Evolutionary conservation across 2,797 vertebrate species (phyloP).

Genomic region (Sternarchorhynchus goeldii): DNA sequence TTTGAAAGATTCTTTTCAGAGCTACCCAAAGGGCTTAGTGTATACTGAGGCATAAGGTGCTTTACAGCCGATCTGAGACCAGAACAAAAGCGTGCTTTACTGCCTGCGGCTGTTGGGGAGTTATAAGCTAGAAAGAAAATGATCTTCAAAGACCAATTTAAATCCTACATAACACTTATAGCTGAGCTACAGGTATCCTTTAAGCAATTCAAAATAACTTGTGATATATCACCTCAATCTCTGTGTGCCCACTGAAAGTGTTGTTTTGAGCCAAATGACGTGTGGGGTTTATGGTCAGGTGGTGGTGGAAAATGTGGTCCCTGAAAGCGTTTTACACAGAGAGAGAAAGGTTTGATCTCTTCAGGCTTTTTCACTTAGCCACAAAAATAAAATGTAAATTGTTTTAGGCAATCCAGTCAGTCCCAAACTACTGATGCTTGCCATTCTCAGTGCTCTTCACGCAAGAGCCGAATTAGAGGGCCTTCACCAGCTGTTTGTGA

Average conservation of each 20-base stretch:
- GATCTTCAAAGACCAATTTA: not conserved
- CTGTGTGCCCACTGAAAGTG: not conserved
- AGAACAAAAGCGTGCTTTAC: not conserved
- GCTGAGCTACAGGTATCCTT: slow-evolving; percentile 8
- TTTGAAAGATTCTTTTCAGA: not conserved
- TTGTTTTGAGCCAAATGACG: not conserved
- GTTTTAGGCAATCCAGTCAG: not conserved
- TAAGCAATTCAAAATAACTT: slow-evolving; percentile 1
- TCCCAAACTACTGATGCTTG: not conserved
- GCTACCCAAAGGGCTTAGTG: not conserved
- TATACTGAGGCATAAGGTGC: not conserved
- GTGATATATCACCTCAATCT: not conserved
- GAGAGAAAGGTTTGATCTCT: not conserved
- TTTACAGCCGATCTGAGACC: slow-evolving; percentile 5
- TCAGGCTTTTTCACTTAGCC: not conserved
- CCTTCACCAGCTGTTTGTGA: not conserved
- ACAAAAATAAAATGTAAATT: not conserved
- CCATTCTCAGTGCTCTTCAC: not conserved
- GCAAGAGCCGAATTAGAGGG: too few species aligned
- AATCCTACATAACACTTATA: slow-evolving; percentile 1
- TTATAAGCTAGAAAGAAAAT: not conserved
- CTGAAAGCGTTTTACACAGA: not conserved
- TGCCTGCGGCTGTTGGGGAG: not conserved
- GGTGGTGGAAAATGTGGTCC: not conserved
- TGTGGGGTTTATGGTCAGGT: not conserved